phyloP scores from a whole-genome alignment of 2,113 vertebrate species.

The Halcyon malimbica region DNA sequence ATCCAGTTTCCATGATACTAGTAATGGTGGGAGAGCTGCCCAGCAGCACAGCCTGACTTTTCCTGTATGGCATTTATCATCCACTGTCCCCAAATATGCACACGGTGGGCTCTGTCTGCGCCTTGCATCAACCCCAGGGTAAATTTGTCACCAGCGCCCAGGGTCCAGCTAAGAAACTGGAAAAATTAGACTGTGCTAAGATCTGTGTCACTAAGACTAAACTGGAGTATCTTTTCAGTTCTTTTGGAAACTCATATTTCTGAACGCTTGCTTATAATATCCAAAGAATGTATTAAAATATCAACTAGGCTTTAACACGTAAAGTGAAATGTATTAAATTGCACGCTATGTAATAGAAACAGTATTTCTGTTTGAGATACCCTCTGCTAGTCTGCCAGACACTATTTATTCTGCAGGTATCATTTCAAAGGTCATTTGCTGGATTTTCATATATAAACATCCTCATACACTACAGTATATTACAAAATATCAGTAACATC shows the following conservation, averaged over 20 bases:
- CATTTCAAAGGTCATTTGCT: background rate
- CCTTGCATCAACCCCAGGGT: background rate
- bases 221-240: background rate
- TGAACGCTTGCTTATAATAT: background rate
- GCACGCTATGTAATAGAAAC: background rate
- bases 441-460: background rate
- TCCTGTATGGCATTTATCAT: background rate
- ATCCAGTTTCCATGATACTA: background rate
- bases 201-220: background rate
- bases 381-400: background rate
- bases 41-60: background rate
- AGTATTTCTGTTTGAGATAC: background rate
- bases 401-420: background rate
- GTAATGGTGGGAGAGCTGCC: background rate
- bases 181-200: background rate
- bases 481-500: background rate
- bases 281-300: background rate
- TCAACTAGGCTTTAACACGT: background rate
- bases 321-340: slow-evolving; percentile 2
- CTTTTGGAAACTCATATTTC: background rate
- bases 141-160: background rate
- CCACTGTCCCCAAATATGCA: background rate
- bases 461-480: background rate
- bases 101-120: background rate
- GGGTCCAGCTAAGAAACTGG: background rate